Percentiles rank a stretch among this genome's conserved stretches.
Evolutionary conservation across 1,140 invertebrate genomes (phyloP).

Genomic region (Apis cerana): DNA sequence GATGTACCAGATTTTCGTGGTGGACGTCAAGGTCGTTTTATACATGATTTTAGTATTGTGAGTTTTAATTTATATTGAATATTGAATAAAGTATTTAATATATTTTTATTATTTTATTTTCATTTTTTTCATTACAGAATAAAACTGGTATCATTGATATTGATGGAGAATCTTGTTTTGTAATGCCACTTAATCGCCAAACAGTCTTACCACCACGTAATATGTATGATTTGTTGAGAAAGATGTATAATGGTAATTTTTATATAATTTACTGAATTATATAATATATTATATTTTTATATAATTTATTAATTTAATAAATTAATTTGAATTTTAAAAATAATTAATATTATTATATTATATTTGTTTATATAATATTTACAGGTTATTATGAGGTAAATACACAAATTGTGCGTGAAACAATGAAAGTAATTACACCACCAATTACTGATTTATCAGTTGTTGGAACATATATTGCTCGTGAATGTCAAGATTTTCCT

Average conservation of each 20-base stretch:
- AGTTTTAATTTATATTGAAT: constrained; percentile 57
- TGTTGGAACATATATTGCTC: constrained; percentile 86
- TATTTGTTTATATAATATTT: constrained; percentile 11
- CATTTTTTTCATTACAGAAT: constrained; percentile 80
- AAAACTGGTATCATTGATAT: constrained; percentile 93
- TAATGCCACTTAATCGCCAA: constrained; percentile 92
- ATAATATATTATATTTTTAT: constrained; percentile 32
- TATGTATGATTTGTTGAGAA: constrained; percentile 89
- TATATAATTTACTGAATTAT: neutral
- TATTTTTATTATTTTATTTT: neutral
- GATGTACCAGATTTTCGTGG: constrained; percentile 90
- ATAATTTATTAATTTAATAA: neutral
- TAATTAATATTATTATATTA: neutral
- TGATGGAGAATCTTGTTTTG: constrained; percentile 89
- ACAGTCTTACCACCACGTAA: constrained; percentile 89
- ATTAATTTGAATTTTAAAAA: neutral
- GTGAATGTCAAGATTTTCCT: constrained; percentile 86
- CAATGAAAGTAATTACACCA: constrained; percentile 89
- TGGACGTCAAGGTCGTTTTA: constrained; percentile 89
- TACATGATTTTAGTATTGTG: constrained; percentile 93
- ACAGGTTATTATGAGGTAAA: constrained; percentile 91
- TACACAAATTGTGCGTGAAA: constrained; percentile 88
- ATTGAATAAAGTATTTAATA: neutral
- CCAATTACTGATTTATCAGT: constrained; percentile 85
- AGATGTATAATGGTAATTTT: constrained; percentile 86